phyloP scores from a whole-genome alignment of 2,797 vertebrate species.

The Eulemur mongoz region DNA sequence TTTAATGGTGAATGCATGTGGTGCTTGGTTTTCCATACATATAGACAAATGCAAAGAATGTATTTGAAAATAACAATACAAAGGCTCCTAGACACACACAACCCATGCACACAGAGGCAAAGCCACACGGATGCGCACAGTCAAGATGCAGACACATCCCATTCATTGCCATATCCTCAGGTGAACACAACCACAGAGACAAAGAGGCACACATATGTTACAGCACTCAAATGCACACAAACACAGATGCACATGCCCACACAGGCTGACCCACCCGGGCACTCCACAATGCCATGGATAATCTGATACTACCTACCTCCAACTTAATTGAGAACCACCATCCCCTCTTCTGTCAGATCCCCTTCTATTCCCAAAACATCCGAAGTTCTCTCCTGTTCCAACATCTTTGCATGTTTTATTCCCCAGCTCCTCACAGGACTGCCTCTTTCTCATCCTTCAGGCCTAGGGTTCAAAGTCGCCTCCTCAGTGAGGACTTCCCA shows the following conservation, averaged over 20 bases:
- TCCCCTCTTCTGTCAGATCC: background rate
- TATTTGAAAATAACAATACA: background rate
- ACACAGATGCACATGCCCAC: background rate
- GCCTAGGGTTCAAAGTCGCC: background rate
- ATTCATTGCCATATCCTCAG: background rate
- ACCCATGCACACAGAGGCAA: background rate
- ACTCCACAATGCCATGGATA: background rate
- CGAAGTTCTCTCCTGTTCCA: background rate
- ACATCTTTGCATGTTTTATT: background rate
- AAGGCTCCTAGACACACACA: background rate
- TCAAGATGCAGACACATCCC: background rate
- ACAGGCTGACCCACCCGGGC: background rate
- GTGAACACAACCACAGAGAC: background rate
- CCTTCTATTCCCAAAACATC: background rate
- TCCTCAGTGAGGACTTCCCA: background rate
- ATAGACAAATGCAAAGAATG: background rate
- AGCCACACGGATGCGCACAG: background rate
- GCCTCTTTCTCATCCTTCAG: background rate
- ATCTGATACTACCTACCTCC: background rate
- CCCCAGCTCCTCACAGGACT: background rate
- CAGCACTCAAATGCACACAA: background rate
- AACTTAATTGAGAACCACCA: background rate
- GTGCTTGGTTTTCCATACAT: background rate
- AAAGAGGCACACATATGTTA: background rate
- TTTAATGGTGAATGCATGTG: too few relatives aligned